Evolutionary conservation across 2,888 invertebrate genomes (phyloP).

Genomic region (Uropetala carovei): DNA sequence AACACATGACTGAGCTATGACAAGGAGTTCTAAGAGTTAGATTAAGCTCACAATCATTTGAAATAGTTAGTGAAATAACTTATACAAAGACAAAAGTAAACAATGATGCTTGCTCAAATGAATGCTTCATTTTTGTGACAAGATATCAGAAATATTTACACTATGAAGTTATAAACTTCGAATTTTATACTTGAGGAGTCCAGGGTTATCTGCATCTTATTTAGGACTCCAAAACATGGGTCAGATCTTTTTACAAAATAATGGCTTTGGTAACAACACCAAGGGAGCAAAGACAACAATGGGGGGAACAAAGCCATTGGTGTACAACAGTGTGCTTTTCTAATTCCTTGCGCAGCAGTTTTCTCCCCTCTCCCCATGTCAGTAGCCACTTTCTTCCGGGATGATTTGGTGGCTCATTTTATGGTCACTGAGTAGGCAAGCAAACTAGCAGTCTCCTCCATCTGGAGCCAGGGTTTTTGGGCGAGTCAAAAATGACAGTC

Average conservation of each 20-base stretch:
- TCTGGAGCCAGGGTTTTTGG: slow-evolving; percentile 57
- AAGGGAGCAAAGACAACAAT: slow-evolving; percentile 63
- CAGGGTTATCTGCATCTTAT: slow-evolving; percentile 57
- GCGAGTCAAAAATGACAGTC: slow-evolving; percentile 33
- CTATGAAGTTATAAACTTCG: slow-evolving; percentile 64
- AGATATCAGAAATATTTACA: slow-evolving; percentile 64
- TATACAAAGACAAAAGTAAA: slow-evolving; percentile 60
- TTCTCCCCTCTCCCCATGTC: slow-evolving; percentile 60
- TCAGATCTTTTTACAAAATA: slow-evolving; percentile 63
- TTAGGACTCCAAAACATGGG: slow-evolving; percentile 63
- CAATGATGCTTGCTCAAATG: slow-evolving; percentile 64
- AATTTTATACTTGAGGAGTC: slow-evolving; percentile 61
- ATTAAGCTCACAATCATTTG: slow-evolving; percentile 59
- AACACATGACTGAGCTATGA: slow-evolving; percentile 59
- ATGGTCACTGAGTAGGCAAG: slow-evolving; percentile 57
- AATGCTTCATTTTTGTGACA: slow-evolving; percentile 64
- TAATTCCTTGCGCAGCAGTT: slow-evolving; percentile 52
- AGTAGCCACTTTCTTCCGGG: slow-evolving; percentile 26
- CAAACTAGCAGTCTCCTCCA: slow-evolving; percentile 49
- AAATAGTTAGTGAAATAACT: slow-evolving; percentile 59
- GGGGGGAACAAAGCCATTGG: slow-evolving; percentile 57
- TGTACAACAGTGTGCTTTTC: slow-evolving; percentile 63
- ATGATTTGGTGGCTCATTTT: slow-evolving; percentile 55
- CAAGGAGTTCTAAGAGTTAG: slow-evolving; percentile 56
- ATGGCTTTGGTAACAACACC: slow-evolving; percentile 64